Conservation (phyloP, 2,797 vertebrate species). For the Chelidonichthys spinosus region DNA sequence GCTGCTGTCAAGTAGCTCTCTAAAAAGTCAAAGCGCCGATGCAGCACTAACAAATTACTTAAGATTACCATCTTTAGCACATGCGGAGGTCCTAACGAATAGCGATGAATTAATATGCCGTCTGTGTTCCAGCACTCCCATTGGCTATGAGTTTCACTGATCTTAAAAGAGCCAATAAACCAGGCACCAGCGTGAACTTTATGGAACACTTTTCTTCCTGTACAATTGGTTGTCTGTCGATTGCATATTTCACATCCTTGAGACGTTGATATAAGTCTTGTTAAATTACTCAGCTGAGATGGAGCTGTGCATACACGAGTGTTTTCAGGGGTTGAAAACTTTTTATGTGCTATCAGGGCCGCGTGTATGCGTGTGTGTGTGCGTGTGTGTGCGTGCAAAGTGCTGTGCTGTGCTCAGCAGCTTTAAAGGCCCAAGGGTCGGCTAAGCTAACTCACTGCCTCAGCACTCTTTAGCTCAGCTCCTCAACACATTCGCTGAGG, state of each 20-base stretch:
- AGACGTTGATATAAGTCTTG: conserved; percentile 82
- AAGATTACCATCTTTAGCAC: conserved; percentile 84
- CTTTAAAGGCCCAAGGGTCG: conserved; percentile 83
- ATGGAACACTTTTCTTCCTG: conserved; percentile 79
- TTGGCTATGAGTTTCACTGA: conserved; percentile 79
- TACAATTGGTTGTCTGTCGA: conserved; percentile 79
- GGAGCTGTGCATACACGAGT: conserved; percentile 75
- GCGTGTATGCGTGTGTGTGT: conserved; percentile 47
- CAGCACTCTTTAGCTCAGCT: conserved; percentile 79
- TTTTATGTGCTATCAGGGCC: conserved; percentile 83
- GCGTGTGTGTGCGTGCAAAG: conserved; percentile 58
- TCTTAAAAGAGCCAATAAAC: conserved; percentile 80
- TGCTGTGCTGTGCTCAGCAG: conserved; percentile 85
- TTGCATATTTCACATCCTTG: conserved; percentile 81
- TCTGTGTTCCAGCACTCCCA: conserved; percentile 76
- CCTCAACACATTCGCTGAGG: conserved; percentile 81
- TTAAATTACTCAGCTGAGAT: conserved; percentile 85
- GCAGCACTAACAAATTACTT: conserved; percentile 85
- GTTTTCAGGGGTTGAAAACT: conserved; percentile 81
- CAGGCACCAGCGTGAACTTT: conserved; percentile 78
- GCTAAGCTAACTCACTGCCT: conserved; percentile 83
- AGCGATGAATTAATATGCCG: conserved; percentile 84
- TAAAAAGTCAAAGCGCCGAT: conserved; percentile 85
- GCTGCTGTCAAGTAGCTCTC: conserved; percentile 85
- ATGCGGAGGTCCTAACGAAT: conserved; percentile 81